These are phyloP conservation scores for Apoda limacodes DNA, from an alignment of 2,888 invertebrate species.

Conservation along the genomic window DNA sequence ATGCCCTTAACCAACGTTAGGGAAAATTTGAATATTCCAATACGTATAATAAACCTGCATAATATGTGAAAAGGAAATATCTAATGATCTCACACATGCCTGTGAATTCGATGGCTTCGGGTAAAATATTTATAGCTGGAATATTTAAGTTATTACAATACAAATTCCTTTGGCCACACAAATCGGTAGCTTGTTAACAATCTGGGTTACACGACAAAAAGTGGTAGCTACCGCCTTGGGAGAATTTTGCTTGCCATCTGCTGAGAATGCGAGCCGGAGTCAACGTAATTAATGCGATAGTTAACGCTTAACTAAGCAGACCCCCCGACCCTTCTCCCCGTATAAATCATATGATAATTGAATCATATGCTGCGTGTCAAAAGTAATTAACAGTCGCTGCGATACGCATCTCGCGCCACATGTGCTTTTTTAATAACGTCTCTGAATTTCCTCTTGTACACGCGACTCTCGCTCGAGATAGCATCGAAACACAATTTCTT, in stretches of 20 bases:
- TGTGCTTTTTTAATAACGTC: slow-evolving; percentile 66
- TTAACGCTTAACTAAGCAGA: slow-evolving; percentile 58
- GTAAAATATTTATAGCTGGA: no score
- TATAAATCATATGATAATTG: slow-evolving; percentile 69
- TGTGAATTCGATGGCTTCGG: no score
- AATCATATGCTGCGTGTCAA: slow-evolving; percentile 69
- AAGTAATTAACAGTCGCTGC: slow-evolving; percentile 66
- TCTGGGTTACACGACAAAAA: slow-evolving; percentile 32
- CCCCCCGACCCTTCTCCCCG: slow-evolving; percentile 41
- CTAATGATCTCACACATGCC: no score
- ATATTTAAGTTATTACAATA: no score
- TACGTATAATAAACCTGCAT: no score
- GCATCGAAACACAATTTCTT: slow-evolving; percentile 60
- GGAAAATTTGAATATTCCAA: no score
- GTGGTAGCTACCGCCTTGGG: slow-evolving; percentile 40
- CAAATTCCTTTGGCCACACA: slow-evolving; percentile 46
- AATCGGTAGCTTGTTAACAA: slow-evolving; percentile 44
- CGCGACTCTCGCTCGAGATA: slow-evolving; percentile 60
- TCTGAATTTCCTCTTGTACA: slow-evolving; percentile 53
- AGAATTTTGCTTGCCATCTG: slow-evolving; percentile 55
- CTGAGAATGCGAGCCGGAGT: slow-evolving; percentile 41
- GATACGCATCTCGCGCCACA: slow-evolving; percentile 64
- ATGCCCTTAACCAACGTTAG: no score
- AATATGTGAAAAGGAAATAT: no score
- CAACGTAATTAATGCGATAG: slow-evolving; percentile 52